A percentile compares a stretch with the other conserved stretches of the same genome.
phyloP scores from a whole-genome alignment of 2,888 invertebrate species.

The Allacma fusca region DNA sequence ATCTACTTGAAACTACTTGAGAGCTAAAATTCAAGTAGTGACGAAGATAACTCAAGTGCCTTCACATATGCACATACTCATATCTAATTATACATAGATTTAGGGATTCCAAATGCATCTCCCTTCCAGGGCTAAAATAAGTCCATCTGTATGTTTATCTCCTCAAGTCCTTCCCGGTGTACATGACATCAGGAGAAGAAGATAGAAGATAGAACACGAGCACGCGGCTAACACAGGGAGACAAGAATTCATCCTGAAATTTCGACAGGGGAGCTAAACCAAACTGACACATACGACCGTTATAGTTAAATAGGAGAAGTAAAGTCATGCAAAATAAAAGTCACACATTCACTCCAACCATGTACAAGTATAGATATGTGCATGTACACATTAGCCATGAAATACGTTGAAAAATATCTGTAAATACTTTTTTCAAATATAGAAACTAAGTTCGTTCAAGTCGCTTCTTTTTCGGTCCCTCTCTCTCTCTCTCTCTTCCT shows the following conservation, averaged over 20 bases:
- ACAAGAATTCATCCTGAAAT: background rate
- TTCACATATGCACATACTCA: background rate
- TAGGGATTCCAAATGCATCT: background rate
- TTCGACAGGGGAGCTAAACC: conserved; percentile 4
- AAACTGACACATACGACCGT: background rate
- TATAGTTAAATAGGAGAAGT: background rate
- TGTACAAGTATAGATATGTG: background rate
- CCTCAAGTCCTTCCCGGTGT: background rate
- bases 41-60: conserved; percentile 22
- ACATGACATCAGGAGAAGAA: background rate
- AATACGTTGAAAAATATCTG: background rate
- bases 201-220: too few species aligned
- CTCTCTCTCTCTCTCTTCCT: background rate
- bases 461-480: background rate
- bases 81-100: background rate
- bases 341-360: background rate
- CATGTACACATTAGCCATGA: too few species aligned
- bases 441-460: background rate
- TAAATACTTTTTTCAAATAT: conserved; percentile 14
- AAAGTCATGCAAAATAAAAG: conserved; percentile 16
- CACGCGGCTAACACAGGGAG: background rate
- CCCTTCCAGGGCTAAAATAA: too few species aligned
- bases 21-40: conserved; percentile 17
- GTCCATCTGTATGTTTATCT: background rate
- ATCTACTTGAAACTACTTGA: too few species aligned